Evolutionary conservation across 1,140 invertebrate genomes (phyloP), one percentile per base, ranked within the genome.

Genomic region (Aphelinus atriplicis): DNA sequence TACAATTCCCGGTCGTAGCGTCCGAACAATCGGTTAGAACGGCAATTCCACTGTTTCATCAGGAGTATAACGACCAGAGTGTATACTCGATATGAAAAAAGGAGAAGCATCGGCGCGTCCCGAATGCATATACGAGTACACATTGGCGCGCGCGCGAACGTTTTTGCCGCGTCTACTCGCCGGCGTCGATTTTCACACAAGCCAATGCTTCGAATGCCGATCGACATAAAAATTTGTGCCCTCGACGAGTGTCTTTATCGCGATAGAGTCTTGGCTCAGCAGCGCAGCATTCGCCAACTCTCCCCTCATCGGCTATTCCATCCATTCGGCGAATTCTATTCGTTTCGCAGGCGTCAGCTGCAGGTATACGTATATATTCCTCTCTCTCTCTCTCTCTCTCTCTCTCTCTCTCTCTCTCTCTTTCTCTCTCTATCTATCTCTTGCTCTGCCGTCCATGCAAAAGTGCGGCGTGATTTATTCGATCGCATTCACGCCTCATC

Each of bases 271-370:
- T 42, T 53, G 5, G 43, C n/a, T 65, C 3, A 46, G 3, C 45
- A 26, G 9, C 50, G 43, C 45, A 46, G 9, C 43, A 50, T 62
- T 66, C 47, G n/a, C 50, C 66, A 42, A 6, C 50, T 46, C 9
- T 63, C 47, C n/a, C 6, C 60, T 43, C 64, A 58, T 51, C 46
- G 3, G 57, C 73, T 43, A 56, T 72, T 71, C 53, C 73, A 77
- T 73, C 77, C 63, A 73, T 61, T 73, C 76, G 60, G 61, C 57
- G 65, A 68, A 75, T 76, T 78, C 65, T 63, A 64, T 75, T 77
- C 65, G 46, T 66, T 74, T 67, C 57, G 63, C 26, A 26, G 26
- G 26, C 26, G 26, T 26, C 26, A 26, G 26, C 26, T 26, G 26
- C 26, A 26, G 26, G 26, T 26, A 26, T 26, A 26, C 26, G 26